phyloP scores from a whole-genome alignment of 1,140 invertebrate genomes.

The Drosophila mayri region DNA sequence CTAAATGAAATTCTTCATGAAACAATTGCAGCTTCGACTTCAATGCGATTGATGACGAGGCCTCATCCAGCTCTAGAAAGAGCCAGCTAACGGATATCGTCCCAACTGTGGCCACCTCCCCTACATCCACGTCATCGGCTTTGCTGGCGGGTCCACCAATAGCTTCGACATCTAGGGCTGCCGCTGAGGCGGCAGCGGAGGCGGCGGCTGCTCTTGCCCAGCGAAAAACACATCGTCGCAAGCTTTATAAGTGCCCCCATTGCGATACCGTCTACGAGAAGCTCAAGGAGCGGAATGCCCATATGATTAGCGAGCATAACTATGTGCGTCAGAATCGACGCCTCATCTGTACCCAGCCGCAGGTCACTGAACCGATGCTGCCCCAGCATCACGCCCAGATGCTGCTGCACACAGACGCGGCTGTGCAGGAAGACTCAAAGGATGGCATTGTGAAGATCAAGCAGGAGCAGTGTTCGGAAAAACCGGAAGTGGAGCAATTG shows the following conservation, averaged over 20 bases:
- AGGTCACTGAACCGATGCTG: slow-evolving; percentile 27
- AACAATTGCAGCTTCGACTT: slow-evolving; percentile 69
- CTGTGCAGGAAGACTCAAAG: slow-evolving; percentile 69
- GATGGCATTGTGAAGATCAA: slow-evolving; percentile 81
- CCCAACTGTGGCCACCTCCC: slow-evolving; percentile 33
- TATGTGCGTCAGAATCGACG: slow-evolving; percentile 81
- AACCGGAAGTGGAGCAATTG: slow-evolving; percentile 55
- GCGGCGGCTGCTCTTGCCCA: slow-evolving; percentile 59
- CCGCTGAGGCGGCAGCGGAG: slow-evolving; percentile 64
- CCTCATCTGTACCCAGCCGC: slow-evolving; percentile 70
- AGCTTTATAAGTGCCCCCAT: slow-evolving; percentile 79
- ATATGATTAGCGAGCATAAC: slow-evolving; percentile 76
- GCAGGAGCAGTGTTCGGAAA: slow-evolving; percentile 71
- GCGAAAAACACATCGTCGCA: slow-evolving; percentile 60
- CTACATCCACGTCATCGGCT: slow-evolving; percentile 70
- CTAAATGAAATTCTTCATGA: background rate
- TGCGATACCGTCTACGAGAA: slow-evolving; percentile 73
- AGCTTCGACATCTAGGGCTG: slow-evolving; percentile 68
- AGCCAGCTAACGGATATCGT: slow-evolving; percentile 48
- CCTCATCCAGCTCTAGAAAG: slow-evolving; percentile 47
- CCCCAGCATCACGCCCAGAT: slow-evolving; percentile 32
- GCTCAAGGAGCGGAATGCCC: slow-evolving; percentile 80
- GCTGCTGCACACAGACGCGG: slow-evolving; percentile 23
- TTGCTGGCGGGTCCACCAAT: slow-evolving; percentile 76
- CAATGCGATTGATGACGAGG: slow-evolving; percentile 56